Evolutionary conservation across 1,140 invertebrate species (phyloP), one percentile per base, ranked within the genome.

Genomic region (Scaptomyza hsui): DNA sequence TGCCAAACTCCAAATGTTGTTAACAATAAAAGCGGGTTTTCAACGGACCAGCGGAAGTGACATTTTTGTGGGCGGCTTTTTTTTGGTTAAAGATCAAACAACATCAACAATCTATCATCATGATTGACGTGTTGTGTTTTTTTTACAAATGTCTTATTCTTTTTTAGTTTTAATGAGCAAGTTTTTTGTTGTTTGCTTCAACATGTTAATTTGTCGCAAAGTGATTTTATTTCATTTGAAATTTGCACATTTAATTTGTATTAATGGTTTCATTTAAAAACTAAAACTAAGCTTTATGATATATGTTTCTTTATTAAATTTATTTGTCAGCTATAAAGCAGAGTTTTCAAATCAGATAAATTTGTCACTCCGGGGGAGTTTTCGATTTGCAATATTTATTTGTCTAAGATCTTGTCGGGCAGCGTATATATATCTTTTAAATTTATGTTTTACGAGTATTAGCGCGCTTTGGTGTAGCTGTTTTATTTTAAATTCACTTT

Each of bases 401-500:
- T 72, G 63, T 39, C 42, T 16, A 67, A 60, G 41, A 37, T 47
- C n/a, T n/a, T n/a, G n/a, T 56, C 57, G 51, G 56, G 61, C 45
- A 19, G 3, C 18, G 32, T 24, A 21, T 55, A 24, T 26, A 39
- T 53, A 32, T 49, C 41, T 62, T 62, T 61, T 21, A 26, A 67
- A 72, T 68, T 62, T 72, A 68, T 72, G 70, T 68, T 67, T 72
- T 68, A 69, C n/a, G n/a, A n/a, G n/a, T n/a, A n/a, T 72, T 69
- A 51, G 71, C 55, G 65, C 47, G 55, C 63, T 78, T 85, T 76
- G 67, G 62, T 73, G 72, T 79, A 83, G 78, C 65, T 51, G 37
- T 57, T 73, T 45, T 49, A 32, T 62, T 64, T 61, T n/a, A 59
- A 59, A 52, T 69, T 75, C 62, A 55, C 39, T 70, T 74, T 62